phyloP scores from a whole-genome alignment of 2,113 vertebrate species.

The Gymnogyps californianus region DNA sequence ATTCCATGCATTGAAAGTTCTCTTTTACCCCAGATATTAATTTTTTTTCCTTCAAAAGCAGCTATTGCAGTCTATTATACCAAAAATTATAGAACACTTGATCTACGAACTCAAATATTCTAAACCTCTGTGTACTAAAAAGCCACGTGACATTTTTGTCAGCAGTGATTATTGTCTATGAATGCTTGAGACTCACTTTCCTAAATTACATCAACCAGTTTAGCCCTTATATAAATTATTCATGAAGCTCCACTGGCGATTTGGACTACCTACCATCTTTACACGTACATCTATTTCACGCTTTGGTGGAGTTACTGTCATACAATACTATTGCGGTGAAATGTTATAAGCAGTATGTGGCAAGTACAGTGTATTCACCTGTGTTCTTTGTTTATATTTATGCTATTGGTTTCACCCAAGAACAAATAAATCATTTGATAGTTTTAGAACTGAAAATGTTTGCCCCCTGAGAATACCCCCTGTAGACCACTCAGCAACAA shows the following conservation, averaged over 20 bases:
- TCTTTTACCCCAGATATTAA: background rate
- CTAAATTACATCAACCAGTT: background rate
- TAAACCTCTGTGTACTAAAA: background rate
- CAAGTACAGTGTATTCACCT: background rate
- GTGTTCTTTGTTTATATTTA: background rate
- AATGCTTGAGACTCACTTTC: background rate
- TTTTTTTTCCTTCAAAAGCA: background rate
- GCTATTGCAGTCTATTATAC: background rate
- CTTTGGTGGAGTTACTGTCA: background rate
- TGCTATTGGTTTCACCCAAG: background rate
- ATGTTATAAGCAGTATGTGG: background rate
- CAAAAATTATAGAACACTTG: background rate
- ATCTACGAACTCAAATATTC: background rate
- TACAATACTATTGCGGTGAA: background rate
- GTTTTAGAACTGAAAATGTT: background rate
- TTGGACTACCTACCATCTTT: background rate
- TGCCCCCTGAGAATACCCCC: background rate
- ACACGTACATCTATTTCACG: background rate
- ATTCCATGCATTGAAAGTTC: background rate
- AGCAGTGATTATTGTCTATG: background rate
- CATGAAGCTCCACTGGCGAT: background rate
- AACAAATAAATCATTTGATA: background rate
- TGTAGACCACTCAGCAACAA: background rate
- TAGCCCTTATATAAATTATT: background rate
- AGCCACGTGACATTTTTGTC: background rate